Conservation (phyloP, 2,888 invertebrate species). For the Rutpela maculata region DNA sequence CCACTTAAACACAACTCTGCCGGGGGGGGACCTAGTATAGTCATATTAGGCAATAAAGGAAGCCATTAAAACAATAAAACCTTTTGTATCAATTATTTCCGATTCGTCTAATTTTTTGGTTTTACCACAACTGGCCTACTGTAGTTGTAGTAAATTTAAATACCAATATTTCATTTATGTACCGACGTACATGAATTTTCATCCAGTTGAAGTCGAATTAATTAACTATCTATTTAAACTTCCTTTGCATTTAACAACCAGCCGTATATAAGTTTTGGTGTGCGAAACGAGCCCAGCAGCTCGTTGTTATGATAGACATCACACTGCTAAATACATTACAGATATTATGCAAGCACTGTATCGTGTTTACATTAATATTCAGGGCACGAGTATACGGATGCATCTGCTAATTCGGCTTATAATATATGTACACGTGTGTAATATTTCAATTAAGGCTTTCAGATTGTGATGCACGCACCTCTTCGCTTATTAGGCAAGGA, state of each 20-base stretch:
- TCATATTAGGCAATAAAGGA: no score
- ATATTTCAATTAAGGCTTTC: slow-evolving; percentile 29
- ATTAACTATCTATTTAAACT: not conserved
- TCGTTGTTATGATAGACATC: slow-evolving; percentile 27
- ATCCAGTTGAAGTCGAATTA: not conserved
- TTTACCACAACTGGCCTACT: no score
- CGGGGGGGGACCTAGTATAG: no score
- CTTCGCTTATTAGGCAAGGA: not conserved
- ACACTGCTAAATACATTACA: slow-evolving; percentile 21
- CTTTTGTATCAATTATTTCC: no score
- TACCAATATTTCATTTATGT: not conserved
- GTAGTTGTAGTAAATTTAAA: no score
- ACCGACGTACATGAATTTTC: not conserved
- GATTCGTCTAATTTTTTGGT: no score
- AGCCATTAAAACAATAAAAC: no score
- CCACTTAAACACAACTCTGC: no score
- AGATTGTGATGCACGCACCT: not conserved
- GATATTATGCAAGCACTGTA: slow-evolving; percentile 23
- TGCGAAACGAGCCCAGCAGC: not conserved
- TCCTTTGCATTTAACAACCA: not conserved
- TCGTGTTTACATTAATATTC: slow-evolving; percentile 33
- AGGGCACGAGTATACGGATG: slow-evolving; percentile 26
- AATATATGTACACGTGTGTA: slow-evolving; percentile 18
- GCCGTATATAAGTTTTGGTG: not conserved
- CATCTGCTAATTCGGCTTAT: slow-evolving; percentile 33